phyloP scores from a whole-genome alignment of 1,140 invertebrate genomes.

The Theocolax elegans region DNA sequence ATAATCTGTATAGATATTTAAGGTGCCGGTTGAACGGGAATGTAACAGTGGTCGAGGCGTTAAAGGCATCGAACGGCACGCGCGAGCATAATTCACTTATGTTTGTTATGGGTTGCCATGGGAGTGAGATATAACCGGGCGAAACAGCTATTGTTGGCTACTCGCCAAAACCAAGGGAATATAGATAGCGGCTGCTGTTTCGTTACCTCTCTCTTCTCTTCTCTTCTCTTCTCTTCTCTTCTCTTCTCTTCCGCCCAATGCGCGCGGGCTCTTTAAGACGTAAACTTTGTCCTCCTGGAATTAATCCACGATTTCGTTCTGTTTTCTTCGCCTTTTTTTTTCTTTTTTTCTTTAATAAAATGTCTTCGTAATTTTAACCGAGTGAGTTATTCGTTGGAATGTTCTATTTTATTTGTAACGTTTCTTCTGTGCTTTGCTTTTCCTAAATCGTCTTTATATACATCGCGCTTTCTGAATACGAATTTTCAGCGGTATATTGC shows the following conservation, averaged over 20 bases:
- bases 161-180: slow-evolving; percentile 59
- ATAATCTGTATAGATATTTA: no score
- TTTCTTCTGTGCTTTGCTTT: no score
- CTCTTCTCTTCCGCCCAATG: background rate
- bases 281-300: no score
- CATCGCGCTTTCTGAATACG: no score
- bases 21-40: no score
- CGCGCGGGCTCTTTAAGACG: slow-evolving; percentile 6
- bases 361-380: background rate
- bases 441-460: no score
- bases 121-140: slow-evolving; percentile 60
- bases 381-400: background rate
- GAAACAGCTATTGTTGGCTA: slow-evolving; percentile 62
- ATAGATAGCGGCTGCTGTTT: slow-evolving; percentile 45
- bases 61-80: slow-evolving; percentile 32
- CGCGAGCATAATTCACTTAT: slow-evolving; percentile 60
- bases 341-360: background rate
- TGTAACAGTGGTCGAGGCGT: no score
- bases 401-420: no score
- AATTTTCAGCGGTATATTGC: no score
- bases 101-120: slow-evolving; percentile 65
- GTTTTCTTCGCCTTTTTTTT: background rate
- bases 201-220: background rate
- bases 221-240: no score
- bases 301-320: background rate